Base-by-base conservation (phyloP, 2,888 invertebrate genomes). In the Pandemis cinnamomeana region DNA sequence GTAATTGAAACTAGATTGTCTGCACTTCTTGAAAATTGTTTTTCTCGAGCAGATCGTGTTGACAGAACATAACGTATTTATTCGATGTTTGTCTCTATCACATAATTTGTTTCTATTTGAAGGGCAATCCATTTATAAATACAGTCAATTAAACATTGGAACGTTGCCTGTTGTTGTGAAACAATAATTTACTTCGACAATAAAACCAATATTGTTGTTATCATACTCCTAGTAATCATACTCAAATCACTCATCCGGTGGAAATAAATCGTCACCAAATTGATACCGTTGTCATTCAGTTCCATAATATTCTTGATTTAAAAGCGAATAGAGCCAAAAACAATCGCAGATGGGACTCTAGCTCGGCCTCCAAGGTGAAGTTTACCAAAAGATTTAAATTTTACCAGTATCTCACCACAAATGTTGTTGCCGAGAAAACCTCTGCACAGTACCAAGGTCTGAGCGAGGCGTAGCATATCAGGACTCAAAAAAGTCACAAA, bases 61-160 rank as follows among this genome's bases (percentile, higher is more conserved):
- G 27, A 27, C 5, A 5, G 58, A 27, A 7, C 8, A 11, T 11
- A 2, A 11, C 11, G 2, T 27, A 27, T 58, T 27, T 10, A 27
- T 27, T 58, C 58, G 20, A 58, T 5, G 2, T 11, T 58, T 8
- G 15, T 58, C 6, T 27, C 27, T 11, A 20, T 20, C 11, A 55
- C 20, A 55, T 7, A 58, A 58, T 15, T 15, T 13, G 53, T 15
- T 53, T 8, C 27, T 58, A 20, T 69, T 58, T 69, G 41, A 10
- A 15, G 48, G 58, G 58, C 20, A 60, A 58, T 66, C 64, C 64
- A 27, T 41, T 72, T 41, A 51, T 51, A 51, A 51, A 64, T 48
- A 68, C 42, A 55, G 8, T 64, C 46, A 55, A 64, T 72, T 69
- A 69, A 66, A 58, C 20, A 42, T 73, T 73, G 73, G 69, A 69